Percentiles rank a stretch among this genome's conserved stretches.
These are phyloP conservation scores for Hypanus sabinus DNA, from an alignment of 2,113 vertebrate genomes.

Conservation along the genomic window DNA sequence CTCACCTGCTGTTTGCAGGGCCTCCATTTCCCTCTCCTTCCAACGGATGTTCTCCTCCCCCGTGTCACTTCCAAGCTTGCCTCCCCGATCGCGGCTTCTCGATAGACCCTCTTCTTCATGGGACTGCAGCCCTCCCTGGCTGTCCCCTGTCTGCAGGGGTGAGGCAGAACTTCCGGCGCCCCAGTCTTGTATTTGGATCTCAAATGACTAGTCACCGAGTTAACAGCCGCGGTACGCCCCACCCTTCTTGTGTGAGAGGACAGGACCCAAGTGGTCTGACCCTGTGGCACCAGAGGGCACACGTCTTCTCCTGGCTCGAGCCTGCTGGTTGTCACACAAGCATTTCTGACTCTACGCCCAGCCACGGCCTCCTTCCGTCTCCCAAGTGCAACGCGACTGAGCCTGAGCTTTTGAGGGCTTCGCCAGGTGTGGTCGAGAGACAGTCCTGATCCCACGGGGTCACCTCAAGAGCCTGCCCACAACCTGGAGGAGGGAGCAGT, in stretches of 20 bases:
- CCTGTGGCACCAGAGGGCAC: background rate
- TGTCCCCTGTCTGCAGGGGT: background rate
- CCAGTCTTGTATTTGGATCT: background rate
- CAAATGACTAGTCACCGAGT: background rate
- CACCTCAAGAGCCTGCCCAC: too few relatives aligned
- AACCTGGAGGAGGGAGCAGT: background rate
- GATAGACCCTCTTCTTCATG: background rate
- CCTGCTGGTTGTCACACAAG: background rate
- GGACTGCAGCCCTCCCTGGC: background rate
- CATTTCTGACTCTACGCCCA: background rate
- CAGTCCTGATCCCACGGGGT: too few relatives aligned
- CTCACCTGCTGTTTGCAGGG: accelerated
- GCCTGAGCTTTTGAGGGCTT: background rate
- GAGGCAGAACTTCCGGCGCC: background rate
- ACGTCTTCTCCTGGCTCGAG: background rate
- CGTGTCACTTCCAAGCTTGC: background rate
- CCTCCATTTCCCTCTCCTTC: background rate
- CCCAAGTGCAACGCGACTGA: background rate
- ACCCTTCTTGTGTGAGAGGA: background rate
- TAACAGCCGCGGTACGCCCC: background rate
- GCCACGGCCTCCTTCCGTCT: too few relatives aligned
- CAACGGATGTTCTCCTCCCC: background rate
- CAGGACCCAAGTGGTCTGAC: background rate
- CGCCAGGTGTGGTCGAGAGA: too few relatives aligned
- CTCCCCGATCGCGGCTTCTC: background rate